A percentile compares a stretch with the other conserved stretches of the same genome.
These are phyloP conservation scores for Paguma larvata DNA, from an alignment of 2,797 vertebrate species.

Conservation along the genomic window DNA sequence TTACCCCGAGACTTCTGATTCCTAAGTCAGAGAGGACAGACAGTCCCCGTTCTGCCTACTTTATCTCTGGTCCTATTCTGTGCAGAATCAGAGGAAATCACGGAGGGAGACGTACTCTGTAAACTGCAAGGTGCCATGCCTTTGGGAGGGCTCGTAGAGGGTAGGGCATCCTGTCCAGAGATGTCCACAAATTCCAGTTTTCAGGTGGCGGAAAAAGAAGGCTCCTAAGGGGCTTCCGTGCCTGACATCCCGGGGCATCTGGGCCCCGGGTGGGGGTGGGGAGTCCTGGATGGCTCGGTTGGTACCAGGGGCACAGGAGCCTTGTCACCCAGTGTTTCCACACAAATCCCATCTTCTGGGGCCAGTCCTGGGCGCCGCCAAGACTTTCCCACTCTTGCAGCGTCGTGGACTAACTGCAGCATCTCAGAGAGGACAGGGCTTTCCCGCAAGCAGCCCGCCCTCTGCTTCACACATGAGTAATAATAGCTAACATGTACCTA, in stretches of 20 bases:
- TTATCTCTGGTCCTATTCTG: not conserved
- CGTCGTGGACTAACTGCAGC: not conserved
- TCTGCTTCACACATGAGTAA: not conserved
- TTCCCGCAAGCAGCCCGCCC: not conserved
- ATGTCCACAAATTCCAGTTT: not conserved
- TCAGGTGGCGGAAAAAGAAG: not conserved
- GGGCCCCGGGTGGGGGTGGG: not conserved
- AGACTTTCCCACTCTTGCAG: not conserved
- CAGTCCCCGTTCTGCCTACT: not conserved
- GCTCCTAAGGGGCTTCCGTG: not conserved
- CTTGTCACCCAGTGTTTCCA: not conserved
- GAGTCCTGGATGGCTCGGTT: accelerated
- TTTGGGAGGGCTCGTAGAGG: not conserved
- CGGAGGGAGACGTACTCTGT: not conserved
- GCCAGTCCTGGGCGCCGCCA: not conserved
- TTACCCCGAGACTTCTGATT: constrained; percentile 6
- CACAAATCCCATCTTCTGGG: not conserved
- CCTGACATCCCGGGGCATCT: not conserved
- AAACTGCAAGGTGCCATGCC: not conserved
- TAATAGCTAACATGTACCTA: not conserved
- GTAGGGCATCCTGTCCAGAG: not conserved
- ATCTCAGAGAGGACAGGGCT: not conserved
- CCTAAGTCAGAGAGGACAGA: not conserved
- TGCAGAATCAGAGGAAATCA: not conserved
- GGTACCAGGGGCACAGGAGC: not conserved